Evolutionary conservation across 2,113 vertebrate genomes (phyloP).

Genomic region (Barnardius zonarius): DNA sequence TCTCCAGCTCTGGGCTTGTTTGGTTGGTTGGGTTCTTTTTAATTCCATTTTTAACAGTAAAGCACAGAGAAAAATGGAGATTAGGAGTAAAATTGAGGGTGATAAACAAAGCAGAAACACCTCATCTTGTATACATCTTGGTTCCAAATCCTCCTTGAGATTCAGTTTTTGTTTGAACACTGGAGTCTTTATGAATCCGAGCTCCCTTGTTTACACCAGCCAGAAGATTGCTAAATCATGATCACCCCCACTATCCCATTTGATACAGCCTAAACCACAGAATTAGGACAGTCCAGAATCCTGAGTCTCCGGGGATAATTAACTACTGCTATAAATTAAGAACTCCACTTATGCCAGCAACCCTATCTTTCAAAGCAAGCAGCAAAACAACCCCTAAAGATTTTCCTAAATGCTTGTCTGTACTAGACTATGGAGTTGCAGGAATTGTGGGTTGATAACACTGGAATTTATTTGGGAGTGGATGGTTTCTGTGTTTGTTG

Average conservation of each 20-base stretch:
- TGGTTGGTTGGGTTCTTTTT: not conserved
- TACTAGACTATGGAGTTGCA: not conserved
- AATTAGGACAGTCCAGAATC: not conserved
- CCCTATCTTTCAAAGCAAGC: conserved; percentile 33
- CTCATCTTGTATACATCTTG: not conserved
- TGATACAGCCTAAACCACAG: not conserved
- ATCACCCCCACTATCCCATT: not conserved
- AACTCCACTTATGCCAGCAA: conserved; percentile 5
- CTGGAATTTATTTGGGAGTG: conserved; percentile 41
- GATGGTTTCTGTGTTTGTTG: not conserved
- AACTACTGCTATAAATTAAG: conserved; percentile 40
- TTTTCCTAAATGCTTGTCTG: conserved; percentile 17
- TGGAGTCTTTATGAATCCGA: not conserved
- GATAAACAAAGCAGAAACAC: conserved; percentile 21
- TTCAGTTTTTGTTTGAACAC: not conserved
- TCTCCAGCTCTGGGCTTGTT: not conserved
- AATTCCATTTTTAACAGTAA: not conserved
- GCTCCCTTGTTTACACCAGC: not conserved
- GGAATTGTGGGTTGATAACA: conserved; percentile 42
- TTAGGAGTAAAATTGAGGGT: conserved; percentile 17
- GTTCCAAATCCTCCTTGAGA: not conserved
- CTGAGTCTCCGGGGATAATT: not conserved
- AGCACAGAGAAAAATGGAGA: not conserved
- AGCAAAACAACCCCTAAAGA: conserved; percentile 20
- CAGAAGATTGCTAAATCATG: conserved; percentile 4